phyloP scores from a whole-genome alignment of 2,888 invertebrate species.

The Chloroclysta siterata region DNA sequence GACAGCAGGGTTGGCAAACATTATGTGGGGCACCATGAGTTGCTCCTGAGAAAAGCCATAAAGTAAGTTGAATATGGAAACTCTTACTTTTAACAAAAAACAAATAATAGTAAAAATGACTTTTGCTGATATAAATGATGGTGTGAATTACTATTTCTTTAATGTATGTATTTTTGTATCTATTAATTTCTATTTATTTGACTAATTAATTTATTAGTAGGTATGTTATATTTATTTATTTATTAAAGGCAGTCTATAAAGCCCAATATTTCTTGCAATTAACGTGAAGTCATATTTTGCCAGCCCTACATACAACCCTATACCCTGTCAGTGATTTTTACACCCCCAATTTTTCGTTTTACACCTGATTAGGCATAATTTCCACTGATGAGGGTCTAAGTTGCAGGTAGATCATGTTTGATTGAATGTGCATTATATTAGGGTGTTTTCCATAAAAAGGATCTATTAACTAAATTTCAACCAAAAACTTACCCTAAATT shows the following conservation, averaged over 20 bases:
- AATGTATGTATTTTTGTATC: too few species aligned
- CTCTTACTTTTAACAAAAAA: neutral
- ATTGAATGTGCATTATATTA: conserved; percentile 36
- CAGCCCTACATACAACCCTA: conserved; percentile 25
- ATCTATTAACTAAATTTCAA: neutral
- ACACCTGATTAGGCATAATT: conserved; percentile 63
- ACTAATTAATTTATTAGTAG: too few species aligned
- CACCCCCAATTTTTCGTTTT: conserved; percentile 60
- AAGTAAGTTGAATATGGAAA: neutral
- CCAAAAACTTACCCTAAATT: neutral
- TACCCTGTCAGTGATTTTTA: conserved; percentile 40
- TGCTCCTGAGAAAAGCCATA: neutral
- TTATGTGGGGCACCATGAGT: neutral
- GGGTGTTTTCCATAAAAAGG: conserved; percentile 14
- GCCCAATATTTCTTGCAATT: neutral
- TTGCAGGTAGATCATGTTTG: conserved; percentile 36
- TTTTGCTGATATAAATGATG: too few species aligned
- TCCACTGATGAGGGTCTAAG: conserved; percentile 40
- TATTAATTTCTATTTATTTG: too few species aligned
- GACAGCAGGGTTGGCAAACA: conserved; percentile 27
- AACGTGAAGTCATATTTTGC: neutral
- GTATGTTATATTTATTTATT: too few species aligned
- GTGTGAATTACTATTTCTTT: too few species aligned
- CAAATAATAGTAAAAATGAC: too few species aligned
- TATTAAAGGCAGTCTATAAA: too few species aligned